Evolutionary conservation across 1,140 invertebrate species (phyloP), one percentile per base, ranked within the genome.

Genomic region (Eriosoma lanigerum): DNA sequence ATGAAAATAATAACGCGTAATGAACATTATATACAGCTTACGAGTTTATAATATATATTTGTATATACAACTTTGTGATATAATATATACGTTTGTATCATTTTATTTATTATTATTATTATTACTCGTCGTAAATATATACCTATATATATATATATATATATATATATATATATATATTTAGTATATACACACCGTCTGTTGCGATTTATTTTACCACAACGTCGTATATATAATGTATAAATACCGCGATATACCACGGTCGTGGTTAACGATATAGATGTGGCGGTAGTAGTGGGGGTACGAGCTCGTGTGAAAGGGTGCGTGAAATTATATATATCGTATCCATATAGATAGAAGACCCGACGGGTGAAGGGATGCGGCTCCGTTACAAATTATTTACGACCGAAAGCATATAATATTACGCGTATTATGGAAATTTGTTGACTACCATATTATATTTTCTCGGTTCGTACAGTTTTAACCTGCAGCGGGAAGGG

Each of bases 241-340:
- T n/a, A n/a, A n/a, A n/a, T n/a, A n/a, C n/a, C n/a, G n/a, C n/a
- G n/a, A n/a, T n/a, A n/a, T n/a, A n/a, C 15, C 19, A 13, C 64
- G 64, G 32, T 44, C n/a, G 64, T 44, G 32, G 64, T 60, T 17
- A 60, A 60, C 17, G 5, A 15, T 60, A 60, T 24, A 12, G 13
- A 21, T 58, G 15, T 21, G 15, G 56, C 21, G 21, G 54, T 56
- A 21, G 19, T 32, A 19, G 62, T 29, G 29, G 19, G 17, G 60
- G 26, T 26, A 19, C 32, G 19, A 48, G 19, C 19, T 38, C 73
- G 73, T 76, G 73, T 76, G 73, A 76, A 76, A 21, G 73, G 73
- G 54, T 58, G 26, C 73, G 73, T 76, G 73, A 76, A 76, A 76
- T 76, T 76, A 58, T 26, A 17, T 29, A 24, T 24, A 24, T 54